These are phyloP conservation scores for Phalacrocorax pelagicus DNA, from an alignment of 2,113 vertebrate genomes.

Conservation along the genomic window DNA sequence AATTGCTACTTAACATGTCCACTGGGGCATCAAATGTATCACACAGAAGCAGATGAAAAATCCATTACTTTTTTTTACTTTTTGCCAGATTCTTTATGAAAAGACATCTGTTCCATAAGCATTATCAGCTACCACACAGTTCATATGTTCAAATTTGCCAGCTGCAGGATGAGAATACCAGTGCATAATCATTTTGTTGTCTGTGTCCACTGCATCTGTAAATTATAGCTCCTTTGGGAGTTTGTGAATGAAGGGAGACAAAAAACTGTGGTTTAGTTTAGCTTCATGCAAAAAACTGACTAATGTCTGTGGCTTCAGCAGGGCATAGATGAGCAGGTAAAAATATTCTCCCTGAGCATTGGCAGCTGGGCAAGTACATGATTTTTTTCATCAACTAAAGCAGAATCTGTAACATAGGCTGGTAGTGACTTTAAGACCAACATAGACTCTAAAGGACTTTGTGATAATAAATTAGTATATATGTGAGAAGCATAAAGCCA, in stretches of 20 bases:
- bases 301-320: not conserved
- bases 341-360: not conserved
- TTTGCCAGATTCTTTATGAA: not conserved
- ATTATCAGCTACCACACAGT: conserved; percentile 22
- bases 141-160: not conserved
- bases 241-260: not conserved
- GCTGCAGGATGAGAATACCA: not conserved
- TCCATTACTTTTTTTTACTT: not conserved
- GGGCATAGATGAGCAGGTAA: not conserved
- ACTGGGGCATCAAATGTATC: not conserved
- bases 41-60: not conserved
- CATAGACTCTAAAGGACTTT: not conserved
- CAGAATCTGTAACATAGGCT: not conserved
- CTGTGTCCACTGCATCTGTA: not conserved
- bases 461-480: not conserved
- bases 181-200: not conserved
- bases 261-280: not conserved
- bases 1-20: not conserved
- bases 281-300: not conserved
- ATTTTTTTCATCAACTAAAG: not conserved
- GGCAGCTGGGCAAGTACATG: not conserved
- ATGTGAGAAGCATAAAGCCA: not conserved
- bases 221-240: not conserved
- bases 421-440: not conserved
- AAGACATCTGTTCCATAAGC: not conserved